Base-by-base conservation (phyloP, 1,140 invertebrate species). In the Notospermus geniculatus region DNA sequence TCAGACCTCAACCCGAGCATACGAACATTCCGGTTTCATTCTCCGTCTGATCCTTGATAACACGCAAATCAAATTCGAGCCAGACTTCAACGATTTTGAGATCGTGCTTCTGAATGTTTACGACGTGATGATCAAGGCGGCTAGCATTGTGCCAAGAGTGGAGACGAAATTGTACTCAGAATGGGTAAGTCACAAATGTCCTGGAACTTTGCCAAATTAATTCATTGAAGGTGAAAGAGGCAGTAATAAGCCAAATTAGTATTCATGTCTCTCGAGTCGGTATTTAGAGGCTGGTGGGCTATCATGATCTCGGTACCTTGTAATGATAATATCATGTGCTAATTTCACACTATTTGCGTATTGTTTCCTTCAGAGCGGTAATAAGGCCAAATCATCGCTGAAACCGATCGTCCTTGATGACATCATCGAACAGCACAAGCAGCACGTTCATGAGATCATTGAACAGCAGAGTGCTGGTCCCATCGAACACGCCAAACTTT, bases 1-100 rank as follows among this genome's bases (percentile, higher is more conserved):
- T 39, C 45, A 70, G 71, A 50, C 53, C 30, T 81, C 76, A 2
- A 73, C 69, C 25, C 60, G 71, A 64, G 74, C 76, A 9, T 73
- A 73, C 71, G 77, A 82, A 66, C 76, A 90, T 77, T 87, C 88
- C 70, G 90, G 90, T 9, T 92, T 93, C 72, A 83, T 88, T 52
- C 82, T 93, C 56, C 86, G 88, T 39, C 74, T 93, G 13, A 81
- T 86, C 0, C 83, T 90, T 54, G 85, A 87, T 69, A 87, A 87
- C 23, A 86, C 86, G 17, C 80, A 83, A 0, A 87, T 94, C 45
- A 83, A 84, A 50, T 94, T 93, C 78, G 89, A 91, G 58, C 92
- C 92, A 1, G 84, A 87, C 0, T 92, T 94, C 68, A 86, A 87
- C 52, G 85, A 86, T 64, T 89, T 93, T 63, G 83, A 85, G 60